Evolutionary conservation across 2,888 invertebrate species (phyloP).

Genomic region (Orthosia cruda): DNA sequence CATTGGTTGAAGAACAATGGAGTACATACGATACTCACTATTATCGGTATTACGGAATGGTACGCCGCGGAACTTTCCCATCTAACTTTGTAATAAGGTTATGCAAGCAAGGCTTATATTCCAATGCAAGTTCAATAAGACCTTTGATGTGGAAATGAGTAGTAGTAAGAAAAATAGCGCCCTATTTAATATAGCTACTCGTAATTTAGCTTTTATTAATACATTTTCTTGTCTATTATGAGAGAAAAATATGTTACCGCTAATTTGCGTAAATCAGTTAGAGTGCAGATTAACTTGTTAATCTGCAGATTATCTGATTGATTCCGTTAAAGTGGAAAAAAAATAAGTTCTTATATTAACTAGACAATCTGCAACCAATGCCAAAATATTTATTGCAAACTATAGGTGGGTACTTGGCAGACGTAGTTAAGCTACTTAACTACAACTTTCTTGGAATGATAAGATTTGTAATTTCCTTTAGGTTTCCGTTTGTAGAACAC

Average conservation of each 20-base stretch:
- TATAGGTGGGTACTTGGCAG: constrained; percentile 11
- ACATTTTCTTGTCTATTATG: too few relatives aligned
- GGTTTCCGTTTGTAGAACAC: constrained; percentile 17
- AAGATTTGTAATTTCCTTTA: constrained; percentile 33
- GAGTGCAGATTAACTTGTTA: too few relatives aligned
- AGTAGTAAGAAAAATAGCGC: too few relatives aligned
- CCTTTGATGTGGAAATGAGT: background rate
- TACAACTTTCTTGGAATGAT: constrained; percentile 21
- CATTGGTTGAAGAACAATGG: constrained; percentile 64
- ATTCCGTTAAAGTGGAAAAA: too few relatives aligned
- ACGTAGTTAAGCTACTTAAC: background rate
- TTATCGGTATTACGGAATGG: constrained; percentile 68
- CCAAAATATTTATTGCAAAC: constrained; percentile 36
- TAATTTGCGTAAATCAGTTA: too few relatives aligned
- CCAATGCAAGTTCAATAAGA: constrained; percentile 55
- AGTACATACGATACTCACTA: constrained; percentile 62
- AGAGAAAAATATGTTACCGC: too few relatives aligned
- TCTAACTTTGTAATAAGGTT: constrained; percentile 69
- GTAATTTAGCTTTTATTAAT: too few relatives aligned
- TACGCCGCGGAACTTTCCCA: constrained; percentile 72
- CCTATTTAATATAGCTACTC: too few relatives aligned
- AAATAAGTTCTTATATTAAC: too few relatives aligned
- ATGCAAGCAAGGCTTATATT: constrained; percentile 66
- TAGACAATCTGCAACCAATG: too few relatives aligned
- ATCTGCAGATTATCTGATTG: too few relatives aligned